Evolutionary conservation across 2,113 vertebrate genomes (phyloP).

Genomic region (Montifringilla adamsi): DNA sequence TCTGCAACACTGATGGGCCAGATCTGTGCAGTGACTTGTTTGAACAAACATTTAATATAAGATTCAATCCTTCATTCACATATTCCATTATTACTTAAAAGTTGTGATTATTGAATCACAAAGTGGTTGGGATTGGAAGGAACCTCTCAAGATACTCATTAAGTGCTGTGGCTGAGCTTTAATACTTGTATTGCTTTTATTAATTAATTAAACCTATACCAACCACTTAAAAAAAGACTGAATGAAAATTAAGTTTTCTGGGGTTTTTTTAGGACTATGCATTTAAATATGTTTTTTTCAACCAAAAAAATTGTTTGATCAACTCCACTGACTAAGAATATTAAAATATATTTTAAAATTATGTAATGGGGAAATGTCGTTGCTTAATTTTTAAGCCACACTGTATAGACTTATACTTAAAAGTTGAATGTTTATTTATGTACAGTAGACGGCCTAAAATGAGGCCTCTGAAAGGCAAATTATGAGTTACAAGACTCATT

Average conservation of each 20-base stretch:
- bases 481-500: constrained; percentile 46
- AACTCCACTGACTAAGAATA: constrained; percentile 36
- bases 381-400: constrained; percentile 38
- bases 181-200: neutral
- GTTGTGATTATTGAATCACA: neutral
- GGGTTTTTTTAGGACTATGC: fast-evolving
- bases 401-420: constrained; percentile 51
- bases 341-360: constrained; percentile 67
- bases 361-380: constrained; percentile 27
- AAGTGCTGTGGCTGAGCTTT: neutral
- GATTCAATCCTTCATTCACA: neutral
- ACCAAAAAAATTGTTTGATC: constrained; percentile 12
- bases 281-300: neutral
- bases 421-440: constrained; percentile 57
- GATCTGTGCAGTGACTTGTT: neutral
- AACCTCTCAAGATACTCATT: neutral
- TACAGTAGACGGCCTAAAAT: constrained; percentile 31
- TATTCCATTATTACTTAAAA: neutral
- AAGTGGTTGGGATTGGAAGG: neutral
- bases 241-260: neutral
- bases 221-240: neutral
- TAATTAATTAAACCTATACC: neutral
- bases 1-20: neutral
- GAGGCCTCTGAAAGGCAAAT: constrained; percentile 52
- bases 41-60: neutral